These are phyloP conservation scores for Camponotus fellah DNA, from an alignment of 2,888 invertebrate species.

Conservation along the genomic window DNA sequence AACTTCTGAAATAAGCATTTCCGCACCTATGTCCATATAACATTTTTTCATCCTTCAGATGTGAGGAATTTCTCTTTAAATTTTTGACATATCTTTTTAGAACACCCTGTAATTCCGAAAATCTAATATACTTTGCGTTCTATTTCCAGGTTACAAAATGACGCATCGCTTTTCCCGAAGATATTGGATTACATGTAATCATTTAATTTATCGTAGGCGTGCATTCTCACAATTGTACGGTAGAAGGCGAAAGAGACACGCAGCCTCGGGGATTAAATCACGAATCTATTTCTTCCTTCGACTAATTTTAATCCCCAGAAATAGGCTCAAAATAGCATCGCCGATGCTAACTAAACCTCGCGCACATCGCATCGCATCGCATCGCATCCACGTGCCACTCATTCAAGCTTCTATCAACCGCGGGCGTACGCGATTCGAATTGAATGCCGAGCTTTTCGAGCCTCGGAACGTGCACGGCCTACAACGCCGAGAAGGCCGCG, in stretches of 20 bases:
- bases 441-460: conserved; percentile 76
- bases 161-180: not conserved
- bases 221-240: not conserved
- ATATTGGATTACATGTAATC: conserved; percentile 34
- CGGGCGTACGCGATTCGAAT: conserved; percentile 75
- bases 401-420: conserved; percentile 59
- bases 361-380: conserved; percentile 42
- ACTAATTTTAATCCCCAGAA: conserved; percentile 38
- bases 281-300: conserved; percentile 43
- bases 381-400: conserved; percentile 58
- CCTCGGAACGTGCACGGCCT: conserved; percentile 81
- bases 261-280: conserved; percentile 5
- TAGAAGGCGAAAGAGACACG: not conserved
- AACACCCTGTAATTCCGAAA: not conserved
- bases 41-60: no score
- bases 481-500: conserved; percentile 66
- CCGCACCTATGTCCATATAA: no score
- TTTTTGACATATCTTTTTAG: no score
- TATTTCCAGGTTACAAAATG: not conserved
- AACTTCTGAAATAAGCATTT: no score
- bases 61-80: no score
- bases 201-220: conserved; percentile 23
- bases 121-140: conserved; percentile 10
- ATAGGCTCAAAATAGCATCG: conserved; percentile 34
- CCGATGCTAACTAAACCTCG: conserved; percentile 45